Evolutionary conservation across 2,888 invertebrate genomes (phyloP).

Genomic region (Rhingia campestris): DNA sequence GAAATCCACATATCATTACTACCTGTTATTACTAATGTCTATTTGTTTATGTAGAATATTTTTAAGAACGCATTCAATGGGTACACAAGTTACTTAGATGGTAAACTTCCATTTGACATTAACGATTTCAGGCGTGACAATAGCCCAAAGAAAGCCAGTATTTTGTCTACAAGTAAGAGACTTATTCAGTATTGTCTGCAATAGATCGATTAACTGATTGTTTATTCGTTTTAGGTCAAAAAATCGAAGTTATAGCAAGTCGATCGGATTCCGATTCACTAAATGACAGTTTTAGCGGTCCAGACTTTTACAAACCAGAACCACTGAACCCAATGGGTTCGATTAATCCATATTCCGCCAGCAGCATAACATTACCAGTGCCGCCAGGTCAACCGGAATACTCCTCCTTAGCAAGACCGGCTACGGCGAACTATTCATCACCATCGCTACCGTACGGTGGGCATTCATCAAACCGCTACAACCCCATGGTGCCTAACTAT

Average conservation of each 20-base stretch:
- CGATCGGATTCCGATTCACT: conserved; percentile 84
- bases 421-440: conserved; percentile 56
- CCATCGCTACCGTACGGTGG: conserved; percentile 75
- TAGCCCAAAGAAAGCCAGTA: conserved; percentile 65
- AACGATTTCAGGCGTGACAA: conserved; percentile 82
- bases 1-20: not conserved
- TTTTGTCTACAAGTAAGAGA: conserved; percentile 56
- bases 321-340: conserved; percentile 74
- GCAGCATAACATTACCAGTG: conserved; percentile 76
- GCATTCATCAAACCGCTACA: conserved; percentile 66
- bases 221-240: conserved; percentile 82
- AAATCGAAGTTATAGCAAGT: conserved; percentile 85
- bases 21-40: not conserved
- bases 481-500: conserved; percentile 75
- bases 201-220: not conserved
- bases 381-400: conserved; percentile 78
- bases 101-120: conserved; percentile 85
- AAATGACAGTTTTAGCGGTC: conserved; percentile 80
- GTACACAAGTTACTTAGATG: conserved; percentile 87
- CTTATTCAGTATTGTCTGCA: no score
- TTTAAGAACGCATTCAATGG: conserved; percentile 83
- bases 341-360: conserved; percentile 76
- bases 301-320: conserved; percentile 84
- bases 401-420: conserved; percentile 76
- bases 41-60: conserved; percentile 76